phyloP scores from a whole-genome alignment of 2,888 invertebrate genomes.

The Opisthograptis luteolata region DNA sequence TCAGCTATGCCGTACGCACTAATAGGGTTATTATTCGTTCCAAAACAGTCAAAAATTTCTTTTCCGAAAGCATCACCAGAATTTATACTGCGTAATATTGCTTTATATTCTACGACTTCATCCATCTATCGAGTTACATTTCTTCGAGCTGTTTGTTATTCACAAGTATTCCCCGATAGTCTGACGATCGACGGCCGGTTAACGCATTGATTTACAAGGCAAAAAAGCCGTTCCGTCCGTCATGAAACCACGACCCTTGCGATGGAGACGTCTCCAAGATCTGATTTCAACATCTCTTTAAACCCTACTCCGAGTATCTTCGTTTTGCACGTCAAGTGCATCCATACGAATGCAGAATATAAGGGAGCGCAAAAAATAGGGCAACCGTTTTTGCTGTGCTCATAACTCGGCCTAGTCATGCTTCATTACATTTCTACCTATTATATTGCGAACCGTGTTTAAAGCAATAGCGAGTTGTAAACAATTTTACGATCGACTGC shows the following conservation, averaged over 20 bases:
- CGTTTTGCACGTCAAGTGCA: conserved; percentile 54
- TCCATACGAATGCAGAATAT: conserved; percentile 41
- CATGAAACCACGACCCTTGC: conserved; percentile 28
- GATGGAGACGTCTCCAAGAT: conserved; percentile 74
- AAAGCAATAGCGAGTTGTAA: no score
- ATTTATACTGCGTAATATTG: no score
- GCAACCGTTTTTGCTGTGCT: conserved; percentile 14
- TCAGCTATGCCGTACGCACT: no score
- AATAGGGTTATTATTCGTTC: no score
- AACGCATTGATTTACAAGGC: conserved; percentile 77
- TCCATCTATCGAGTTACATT: conserved; percentile 18
- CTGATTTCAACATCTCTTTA: conserved; percentile 79
- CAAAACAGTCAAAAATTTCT: no score
- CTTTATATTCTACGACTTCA: no score
- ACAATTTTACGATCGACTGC: no score
- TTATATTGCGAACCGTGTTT: no score
- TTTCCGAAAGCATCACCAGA: no score
- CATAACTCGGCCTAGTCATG: conserved; percentile 20
- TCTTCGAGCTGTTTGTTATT: conserved; percentile 62
- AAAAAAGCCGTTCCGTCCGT: conserved; percentile 42
- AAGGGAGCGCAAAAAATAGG: conserved; percentile 15
- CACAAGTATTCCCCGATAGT: conserved; percentile 28
- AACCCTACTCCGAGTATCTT: conserved; percentile 51
- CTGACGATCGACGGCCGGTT: conserved; percentile 42
- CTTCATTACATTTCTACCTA: conserved; percentile 21